Conservation (phyloP, 2,888 invertebrate species). For the Latrodectus hesperus region DNA sequence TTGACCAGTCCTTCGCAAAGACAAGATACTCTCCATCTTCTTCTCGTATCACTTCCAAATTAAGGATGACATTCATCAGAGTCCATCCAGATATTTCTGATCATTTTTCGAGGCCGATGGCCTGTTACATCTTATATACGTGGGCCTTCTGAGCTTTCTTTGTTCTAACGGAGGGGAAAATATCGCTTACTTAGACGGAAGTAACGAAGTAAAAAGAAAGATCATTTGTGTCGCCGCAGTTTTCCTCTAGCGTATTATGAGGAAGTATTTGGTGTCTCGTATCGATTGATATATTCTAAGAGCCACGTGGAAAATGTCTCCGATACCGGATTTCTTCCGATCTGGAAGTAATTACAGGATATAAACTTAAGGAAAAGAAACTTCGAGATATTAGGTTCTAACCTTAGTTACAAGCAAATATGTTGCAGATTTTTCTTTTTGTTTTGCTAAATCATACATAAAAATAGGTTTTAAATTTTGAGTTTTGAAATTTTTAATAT, state of each 20-base stretch:
- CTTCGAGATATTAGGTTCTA: too few species aligned
- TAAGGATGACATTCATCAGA: conserved; percentile 38
- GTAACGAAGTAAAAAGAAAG: conserved; percentile 57
- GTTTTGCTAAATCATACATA: too few species aligned
- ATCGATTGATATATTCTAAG: conserved; percentile 29
- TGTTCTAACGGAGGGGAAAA: conserved; percentile 40
- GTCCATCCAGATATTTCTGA: conserved; percentile 15
- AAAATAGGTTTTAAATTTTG: too few species aligned
- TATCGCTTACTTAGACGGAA: conserved; percentile 63
- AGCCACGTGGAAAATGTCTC: background rate
- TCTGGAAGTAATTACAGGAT: too few species aligned
- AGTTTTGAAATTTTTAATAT: too few species aligned
- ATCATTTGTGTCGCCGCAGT: conserved; percentile 44
- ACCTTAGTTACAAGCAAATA: too few species aligned
- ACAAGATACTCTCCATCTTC: background rate
- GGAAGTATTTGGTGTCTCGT: conserved; percentile 21
- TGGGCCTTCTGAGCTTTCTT: conserved; percentile 9
- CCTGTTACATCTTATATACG: conserved; percentile 16
- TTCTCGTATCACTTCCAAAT: conserved; percentile 15
- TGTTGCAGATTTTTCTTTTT: too few species aligned
- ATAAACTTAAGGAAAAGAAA: too few species aligned
- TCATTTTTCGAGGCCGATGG: conserved; percentile 49
- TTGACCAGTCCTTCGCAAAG: background rate
- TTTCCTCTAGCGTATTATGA: conserved; percentile 28
- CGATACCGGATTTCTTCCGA: background rate